Evolutionary conservation across 2,888 invertebrate genomes (phyloP), one percentile per base, ranked within the genome.

Genomic region (Nysson spinosus): DNA sequence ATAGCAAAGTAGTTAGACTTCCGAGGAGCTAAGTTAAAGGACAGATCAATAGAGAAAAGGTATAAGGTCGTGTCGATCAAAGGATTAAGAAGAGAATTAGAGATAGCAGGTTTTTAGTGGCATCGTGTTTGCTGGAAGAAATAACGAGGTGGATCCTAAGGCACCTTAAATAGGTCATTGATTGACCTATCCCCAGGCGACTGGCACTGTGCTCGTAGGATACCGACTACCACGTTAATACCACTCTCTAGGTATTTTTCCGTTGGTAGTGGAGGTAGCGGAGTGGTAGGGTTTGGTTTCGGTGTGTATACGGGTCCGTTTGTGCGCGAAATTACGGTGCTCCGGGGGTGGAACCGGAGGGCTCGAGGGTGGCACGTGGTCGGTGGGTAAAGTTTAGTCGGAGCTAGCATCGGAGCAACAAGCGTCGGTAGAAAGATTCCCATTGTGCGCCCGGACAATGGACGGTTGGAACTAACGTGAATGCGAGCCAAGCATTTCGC

Each of bases 101-200:
- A n/a, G n/a, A n/a, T n/a, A n/a, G n/a, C n/a, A n/a, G n/a, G n/a
- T n/a, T n/a, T n/a, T n/a, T n/a, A n/a, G n/a, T n/a, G n/a, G n/a
- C n/a, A n/a, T n/a, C n/a, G n/a, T n/a, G n/a, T n/a, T n/a, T n/a
- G n/a, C n/a, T n/a, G n/a, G n/a, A n/a, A n/a, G n/a, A n/a, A n/a
- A n/a, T n/a, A n/a, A 69, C 68, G 69, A 74, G 63, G 73, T 54
- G 62, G 61, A 24, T 65, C 69, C 28, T 66, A 75, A 60, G 69
- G 57, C 58, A 64, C 67, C 70, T 76, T 79, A 83, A 83, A 82
- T 83, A 78, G 83, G 81, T 77, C 83, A 83, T 82, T 82, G 82
- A 83, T 83, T 82, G 82, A 80, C 80, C 80, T 78, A 78, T 73
- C 77, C 78, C 77, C 72, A 73, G 72, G 69, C 72, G 69, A 66